These are phyloP conservation scores for Ichneumoninae sp. DNA, from an alignment of 2,888 invertebrate species.

Conservation along the genomic window DNA sequence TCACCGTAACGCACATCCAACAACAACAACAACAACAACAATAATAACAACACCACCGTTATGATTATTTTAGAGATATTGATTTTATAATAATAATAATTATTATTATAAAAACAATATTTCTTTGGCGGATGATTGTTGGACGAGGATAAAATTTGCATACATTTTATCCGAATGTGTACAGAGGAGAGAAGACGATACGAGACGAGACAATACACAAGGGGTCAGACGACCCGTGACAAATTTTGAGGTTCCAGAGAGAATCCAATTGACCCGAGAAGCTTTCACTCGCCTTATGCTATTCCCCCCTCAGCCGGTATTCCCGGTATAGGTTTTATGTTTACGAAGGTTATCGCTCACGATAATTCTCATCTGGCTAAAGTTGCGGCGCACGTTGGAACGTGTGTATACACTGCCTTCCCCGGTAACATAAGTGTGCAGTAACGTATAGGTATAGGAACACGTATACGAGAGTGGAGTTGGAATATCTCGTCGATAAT, in stretches of 20 bases:
- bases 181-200: background rate
- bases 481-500: slow-evolving; percentile 64
- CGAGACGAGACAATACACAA: slow-evolving; percentile 46
- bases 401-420: slow-evolving; percentile 21
- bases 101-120: too few species aligned
- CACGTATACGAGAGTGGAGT: slow-evolving; percentile 33
- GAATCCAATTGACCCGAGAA: slow-evolving; percentile 70
- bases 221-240: slow-evolving; percentile 56
- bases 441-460: slow-evolving; percentile 35
- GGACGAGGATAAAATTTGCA: slow-evolving; percentile 27
- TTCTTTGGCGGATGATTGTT: slow-evolving; percentile 2
- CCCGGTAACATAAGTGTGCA: slow-evolving; percentile 40
- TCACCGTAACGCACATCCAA: background rate
- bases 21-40: background rate
- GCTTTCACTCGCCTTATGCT: slow-evolving; percentile 66
- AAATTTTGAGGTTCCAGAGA: slow-evolving; percentile 65
- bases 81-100: too few species aligned
- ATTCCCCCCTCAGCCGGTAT: background rate
- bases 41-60: background rate
- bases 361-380: slow-evolving; percentile 67
- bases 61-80: too few species aligned
- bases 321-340: slow-evolving; percentile 11
- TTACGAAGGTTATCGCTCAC: slow-evolving; percentile 66
- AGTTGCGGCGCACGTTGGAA: slow-evolving; percentile 46
- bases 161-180: slow-evolving; percentile 31